phyloP scores from a whole-genome alignment of 2,888 invertebrate genomes.

The Autographa pulchrina region DNA sequence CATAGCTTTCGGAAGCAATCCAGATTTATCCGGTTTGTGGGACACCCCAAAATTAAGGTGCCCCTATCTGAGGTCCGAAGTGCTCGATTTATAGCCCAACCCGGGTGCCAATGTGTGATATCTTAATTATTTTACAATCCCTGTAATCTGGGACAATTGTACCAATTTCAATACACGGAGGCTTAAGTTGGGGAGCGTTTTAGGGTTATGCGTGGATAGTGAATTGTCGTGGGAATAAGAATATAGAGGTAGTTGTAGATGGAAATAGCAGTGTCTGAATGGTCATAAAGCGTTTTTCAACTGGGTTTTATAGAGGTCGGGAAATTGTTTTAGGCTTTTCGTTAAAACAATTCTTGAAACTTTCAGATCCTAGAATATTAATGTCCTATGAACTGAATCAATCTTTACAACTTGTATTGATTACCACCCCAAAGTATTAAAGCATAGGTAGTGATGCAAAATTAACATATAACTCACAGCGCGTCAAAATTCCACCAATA shows the following conservation, averaged over 20 bases:
- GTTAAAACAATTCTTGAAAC: too few species aligned
- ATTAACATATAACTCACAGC: too few species aligned
- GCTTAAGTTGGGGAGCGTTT: slow-evolving; percentile 22
- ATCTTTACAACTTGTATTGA: too few species aligned
- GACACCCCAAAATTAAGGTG: slow-evolving; percentile 59
- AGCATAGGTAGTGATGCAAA: too few species aligned
- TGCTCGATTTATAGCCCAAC: slow-evolving; percentile 67
- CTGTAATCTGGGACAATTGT: slow-evolving; percentile 57
- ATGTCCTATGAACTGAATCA: too few species aligned
- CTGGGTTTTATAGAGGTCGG: background rate
- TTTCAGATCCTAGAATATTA: too few species aligned
- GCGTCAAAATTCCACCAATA: too few species aligned
- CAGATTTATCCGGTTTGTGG: slow-evolving; percentile 69
- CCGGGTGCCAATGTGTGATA: slow-evolving; percentile 68
- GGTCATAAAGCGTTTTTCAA: background rate
- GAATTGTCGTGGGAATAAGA: slow-evolving; percentile 35
- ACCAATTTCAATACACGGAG: slow-evolving; percentile 36
- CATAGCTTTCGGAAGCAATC: slow-evolving; percentile 74
- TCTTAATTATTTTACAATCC: slow-evolving; percentile 78
- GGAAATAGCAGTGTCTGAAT: background rate
- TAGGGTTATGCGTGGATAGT: slow-evolving; percentile 7
- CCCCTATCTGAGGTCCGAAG: slow-evolving; percentile 47
- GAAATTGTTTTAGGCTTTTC: background rate
- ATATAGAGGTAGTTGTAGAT: background rate
- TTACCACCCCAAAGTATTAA: too few species aligned